Conservation (phyloP, 2,888 invertebrate genomes). For the Nebria salina region DNA sequence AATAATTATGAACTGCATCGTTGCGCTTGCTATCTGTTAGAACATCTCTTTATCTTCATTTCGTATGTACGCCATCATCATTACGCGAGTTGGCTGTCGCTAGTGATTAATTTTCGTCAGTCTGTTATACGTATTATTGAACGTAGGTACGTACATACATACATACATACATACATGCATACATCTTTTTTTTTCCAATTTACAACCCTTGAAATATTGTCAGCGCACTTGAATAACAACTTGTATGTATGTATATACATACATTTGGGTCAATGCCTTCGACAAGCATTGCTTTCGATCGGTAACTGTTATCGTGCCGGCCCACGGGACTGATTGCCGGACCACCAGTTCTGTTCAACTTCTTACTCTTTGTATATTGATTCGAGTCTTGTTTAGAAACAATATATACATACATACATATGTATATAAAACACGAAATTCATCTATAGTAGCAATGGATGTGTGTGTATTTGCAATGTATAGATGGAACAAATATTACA, state of each 20-base stretch:
- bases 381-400: too few relatives aligned
- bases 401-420: too few relatives aligned
- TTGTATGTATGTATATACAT: background rate
- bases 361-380: too few relatives aligned
- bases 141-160: too few relatives aligned
- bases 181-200: too few relatives aligned
- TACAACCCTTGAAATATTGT: too few relatives aligned
- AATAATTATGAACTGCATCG: background rate
- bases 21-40: background rate
- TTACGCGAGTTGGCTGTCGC: background rate
- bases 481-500: background rate
- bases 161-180: too few relatives aligned
- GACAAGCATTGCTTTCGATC: background rate
- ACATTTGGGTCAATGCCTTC: too few relatives aligned
- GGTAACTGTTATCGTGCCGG: background rate
- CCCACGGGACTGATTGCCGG: background rate
- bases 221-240: too few relatives aligned
- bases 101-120: background rate
- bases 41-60: conserved; percentile 1
- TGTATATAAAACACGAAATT: too few relatives aligned
- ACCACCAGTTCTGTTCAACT: background rate
- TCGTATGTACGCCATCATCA: background rate
- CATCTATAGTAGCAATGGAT: too few relatives aligned
- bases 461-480: too few relatives aligned
- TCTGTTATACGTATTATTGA: background rate